phyloP scores from a whole-genome alignment of 2,888 invertebrate species.

The Stenotaenia linearis region DNA sequence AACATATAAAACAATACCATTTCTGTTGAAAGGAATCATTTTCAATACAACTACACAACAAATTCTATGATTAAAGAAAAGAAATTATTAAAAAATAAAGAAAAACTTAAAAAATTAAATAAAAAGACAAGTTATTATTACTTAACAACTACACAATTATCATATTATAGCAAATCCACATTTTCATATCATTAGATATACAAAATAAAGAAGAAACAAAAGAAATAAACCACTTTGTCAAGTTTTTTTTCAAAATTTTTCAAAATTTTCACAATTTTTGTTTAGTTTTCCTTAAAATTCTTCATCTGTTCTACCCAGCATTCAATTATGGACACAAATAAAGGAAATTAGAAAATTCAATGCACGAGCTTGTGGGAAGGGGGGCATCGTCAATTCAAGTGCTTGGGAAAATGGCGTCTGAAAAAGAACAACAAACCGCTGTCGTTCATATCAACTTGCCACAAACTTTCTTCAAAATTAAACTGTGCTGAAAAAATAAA shows the following conservation, averaged over 20 bases:
- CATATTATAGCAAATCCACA: not conserved
- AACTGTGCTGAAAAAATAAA: slow-evolving; percentile 4
- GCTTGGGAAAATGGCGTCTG: slow-evolving; percentile 9
- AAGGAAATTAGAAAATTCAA: not conserved
- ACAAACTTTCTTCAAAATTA: not conserved
- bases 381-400: slow-evolving; percentile 9
- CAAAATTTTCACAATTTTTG: not conserved
- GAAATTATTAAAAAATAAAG: not conserved
- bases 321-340: not conserved
- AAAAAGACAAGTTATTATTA: not conserved
- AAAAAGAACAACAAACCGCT: slow-evolving; percentile 9
- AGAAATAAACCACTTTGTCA: not conserved
- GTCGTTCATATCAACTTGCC: slow-evolving; percentile 9
- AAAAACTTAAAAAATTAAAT: not conserved
- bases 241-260: not conserved
- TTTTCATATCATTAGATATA: not conserved
- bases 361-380: slow-evolving; percentile 9
- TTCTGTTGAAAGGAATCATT: not conserved
- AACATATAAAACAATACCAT: not conserved
- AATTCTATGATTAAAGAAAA: not conserved
- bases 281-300: not conserved
- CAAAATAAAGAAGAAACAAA: not conserved
- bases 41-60: not conserved
- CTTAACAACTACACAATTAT: slow-evolving; percentile 5
- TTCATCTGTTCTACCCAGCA: not conserved